Conservation (phyloP, 2,888 invertebrate species). For the Hetaerina titia region DNA sequence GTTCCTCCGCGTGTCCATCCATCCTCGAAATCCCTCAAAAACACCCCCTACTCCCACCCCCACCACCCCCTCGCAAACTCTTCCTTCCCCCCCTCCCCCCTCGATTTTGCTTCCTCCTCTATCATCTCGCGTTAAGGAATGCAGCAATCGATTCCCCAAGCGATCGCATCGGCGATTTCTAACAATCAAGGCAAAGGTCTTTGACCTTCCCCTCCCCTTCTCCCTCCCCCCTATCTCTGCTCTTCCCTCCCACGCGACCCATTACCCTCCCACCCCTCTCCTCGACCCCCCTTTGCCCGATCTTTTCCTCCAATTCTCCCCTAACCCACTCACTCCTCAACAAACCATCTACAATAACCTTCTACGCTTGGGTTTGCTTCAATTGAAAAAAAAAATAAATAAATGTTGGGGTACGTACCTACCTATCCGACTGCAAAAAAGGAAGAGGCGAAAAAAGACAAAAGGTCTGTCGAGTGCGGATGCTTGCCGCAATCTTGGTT, state of each 20-base stretch:
- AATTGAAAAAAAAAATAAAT: background rate
- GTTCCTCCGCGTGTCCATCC: background rate
- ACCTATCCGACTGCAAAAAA: too few species aligned
- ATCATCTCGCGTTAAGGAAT: constrained; percentile 64
- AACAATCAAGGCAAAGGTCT: constrained; percentile 62
- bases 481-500: too few species aligned
- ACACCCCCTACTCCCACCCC: background rate
- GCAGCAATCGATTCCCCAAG: constrained; percentile 55
- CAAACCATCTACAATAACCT: constrained; percentile 29
- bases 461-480: too few species aligned
- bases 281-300: background rate
- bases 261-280: background rate
- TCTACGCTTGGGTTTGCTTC: constrained; percentile 40
- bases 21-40: background rate
- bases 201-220: constrained; percentile 3
- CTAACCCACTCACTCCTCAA: background rate
- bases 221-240: background rate
- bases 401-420: too few species aligned
- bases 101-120: constrained; percentile 43
- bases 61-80: background rate
- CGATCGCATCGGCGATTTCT: constrained; percentile 61
- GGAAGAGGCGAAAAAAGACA: too few species aligned
- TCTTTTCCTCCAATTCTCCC: background rate
- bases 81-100: background rate
- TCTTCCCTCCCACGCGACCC: background rate